Evolutionary conservation across 2,888 invertebrate genomes (phyloP).

Genomic region (Caenorhabditis drosophilae): DNA sequence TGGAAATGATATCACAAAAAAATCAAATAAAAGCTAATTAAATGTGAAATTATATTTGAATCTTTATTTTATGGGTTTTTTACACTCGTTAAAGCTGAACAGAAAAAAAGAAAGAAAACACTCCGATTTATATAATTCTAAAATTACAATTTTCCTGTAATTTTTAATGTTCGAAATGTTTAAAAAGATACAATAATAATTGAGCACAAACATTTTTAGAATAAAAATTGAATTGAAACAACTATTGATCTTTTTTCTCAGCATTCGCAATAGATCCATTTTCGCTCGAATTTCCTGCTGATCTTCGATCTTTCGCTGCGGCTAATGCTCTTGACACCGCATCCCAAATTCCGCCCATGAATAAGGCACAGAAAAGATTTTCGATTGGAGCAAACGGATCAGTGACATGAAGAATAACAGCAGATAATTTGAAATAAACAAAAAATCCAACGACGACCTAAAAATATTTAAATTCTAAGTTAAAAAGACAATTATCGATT

Average conservation of each 20-base stretch:
- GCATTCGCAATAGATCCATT: constrained; percentile 56
- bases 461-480: constrained; percentile 5
- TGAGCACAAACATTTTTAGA: not conserved
- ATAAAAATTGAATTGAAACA: not conserved
- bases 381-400: constrained; percentile 99
- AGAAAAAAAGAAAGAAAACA: no score
- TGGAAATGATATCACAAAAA: no score
- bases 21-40: no score
- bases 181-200: not conserved
- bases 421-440: constrained; percentile 79
- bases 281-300: constrained; percentile 51
- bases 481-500: no score
- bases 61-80: no score
- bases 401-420: constrained; percentile 92
- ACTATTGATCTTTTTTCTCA: constrained; percentile 62
- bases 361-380: constrained; percentile 93
- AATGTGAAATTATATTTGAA: no score
- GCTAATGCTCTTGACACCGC: constrained; percentile 75
- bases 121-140: no score
- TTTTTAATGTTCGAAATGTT: no score
- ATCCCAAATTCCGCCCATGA: constrained; percentile 98
- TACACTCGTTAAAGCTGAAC: no score
- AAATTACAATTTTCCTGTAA: no score
- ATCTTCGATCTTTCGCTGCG: constrained; percentile 48
- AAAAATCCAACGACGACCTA: constrained; percentile 68